Percentiles rank a stretch among this genome's conserved stretches.
phyloP scores from a whole-genome alignment of 2,797 vertebrate species.

The Clarias platycephalus region DNA sequence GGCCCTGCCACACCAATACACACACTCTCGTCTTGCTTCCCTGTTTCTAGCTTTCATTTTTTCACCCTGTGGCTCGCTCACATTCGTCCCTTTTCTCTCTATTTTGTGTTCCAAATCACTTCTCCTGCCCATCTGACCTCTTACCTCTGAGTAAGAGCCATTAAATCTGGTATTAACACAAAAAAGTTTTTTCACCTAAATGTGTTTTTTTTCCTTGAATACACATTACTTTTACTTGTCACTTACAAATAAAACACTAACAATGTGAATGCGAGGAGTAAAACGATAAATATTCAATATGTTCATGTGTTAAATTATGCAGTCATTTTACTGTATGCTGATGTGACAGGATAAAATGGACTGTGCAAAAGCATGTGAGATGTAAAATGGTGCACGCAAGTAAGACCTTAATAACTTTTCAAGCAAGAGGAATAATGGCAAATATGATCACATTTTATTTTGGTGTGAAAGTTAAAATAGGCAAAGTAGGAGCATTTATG shows the following conservation, averaged over 20 bases:
- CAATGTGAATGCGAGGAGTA: background rate
- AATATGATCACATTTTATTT: background rate
- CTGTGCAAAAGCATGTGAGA: background rate
- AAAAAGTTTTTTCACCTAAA: background rate
- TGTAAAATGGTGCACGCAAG: background rate
- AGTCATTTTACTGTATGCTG: background rate
- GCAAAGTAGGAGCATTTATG: background rate
- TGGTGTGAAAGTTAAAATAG: background rate
- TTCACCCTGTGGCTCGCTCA: background rate
- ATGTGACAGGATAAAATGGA: too few relatives aligned
- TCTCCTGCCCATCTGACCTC: background rate
- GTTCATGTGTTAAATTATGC: background rate
- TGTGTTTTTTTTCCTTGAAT: background rate
- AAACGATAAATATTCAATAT: background rate
- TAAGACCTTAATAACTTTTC: background rate
- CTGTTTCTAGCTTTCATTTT: background rate
- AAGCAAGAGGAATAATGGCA: background rate
- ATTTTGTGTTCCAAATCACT: background rate
- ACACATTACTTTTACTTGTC: background rate
- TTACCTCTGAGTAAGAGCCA: background rate
- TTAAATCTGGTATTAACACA: background rate
- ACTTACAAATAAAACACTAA: background rate
- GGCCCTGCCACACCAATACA: constrained; percentile 17
- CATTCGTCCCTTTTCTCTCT: too few relatives aligned
- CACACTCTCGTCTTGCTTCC: constrained; percentile 18